Conservation (phyloP, 2,797 vertebrate species). For the Chelon labrosus region DNA sequence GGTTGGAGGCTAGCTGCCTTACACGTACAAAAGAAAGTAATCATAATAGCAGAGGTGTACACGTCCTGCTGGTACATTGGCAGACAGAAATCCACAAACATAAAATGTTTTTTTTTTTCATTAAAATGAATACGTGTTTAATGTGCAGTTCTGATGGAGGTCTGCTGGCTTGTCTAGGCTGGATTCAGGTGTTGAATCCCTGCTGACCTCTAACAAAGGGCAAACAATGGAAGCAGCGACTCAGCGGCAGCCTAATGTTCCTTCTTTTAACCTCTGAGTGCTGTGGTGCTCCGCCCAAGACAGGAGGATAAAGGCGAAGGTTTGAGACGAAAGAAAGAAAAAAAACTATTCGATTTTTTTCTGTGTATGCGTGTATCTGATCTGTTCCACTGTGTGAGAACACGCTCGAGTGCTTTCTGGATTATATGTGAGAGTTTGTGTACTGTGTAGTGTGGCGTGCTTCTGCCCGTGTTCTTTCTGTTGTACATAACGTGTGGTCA, state of each 20-base stretch:
- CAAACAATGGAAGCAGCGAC: background rate
- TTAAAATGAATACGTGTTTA: background rate
- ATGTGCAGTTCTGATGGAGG: background rate
- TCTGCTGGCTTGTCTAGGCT: background rate
- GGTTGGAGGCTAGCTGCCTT: too few relatives aligned
- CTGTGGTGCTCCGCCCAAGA: background rate
- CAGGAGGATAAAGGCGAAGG: conserved; percentile 9
- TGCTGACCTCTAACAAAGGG: background rate
- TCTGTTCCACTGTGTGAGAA: background rate
- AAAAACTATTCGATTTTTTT: background rate
- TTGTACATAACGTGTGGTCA: conserved; percentile 26
- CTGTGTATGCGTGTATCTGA: background rate
- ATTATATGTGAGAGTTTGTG: background rate
- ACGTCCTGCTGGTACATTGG: too few relatives aligned
- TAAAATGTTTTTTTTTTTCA: too few relatives aligned
- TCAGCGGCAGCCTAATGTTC: background rate
- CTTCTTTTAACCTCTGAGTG: conserved; percentile 5
- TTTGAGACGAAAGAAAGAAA: background rate
- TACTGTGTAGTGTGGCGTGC: background rate
- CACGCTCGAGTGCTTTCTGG: too few relatives aligned
- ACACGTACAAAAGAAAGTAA: too few relatives aligned
- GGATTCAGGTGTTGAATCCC: background rate
- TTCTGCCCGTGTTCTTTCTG: conserved; percentile 11
- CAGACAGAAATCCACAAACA: too few relatives aligned
- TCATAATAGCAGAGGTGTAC: too few relatives aligned